These are phyloP conservation scores for Cottoperca gobio DNA, from an alignment of 2,797 vertebrate species.

Conservation along the genomic window DNA sequence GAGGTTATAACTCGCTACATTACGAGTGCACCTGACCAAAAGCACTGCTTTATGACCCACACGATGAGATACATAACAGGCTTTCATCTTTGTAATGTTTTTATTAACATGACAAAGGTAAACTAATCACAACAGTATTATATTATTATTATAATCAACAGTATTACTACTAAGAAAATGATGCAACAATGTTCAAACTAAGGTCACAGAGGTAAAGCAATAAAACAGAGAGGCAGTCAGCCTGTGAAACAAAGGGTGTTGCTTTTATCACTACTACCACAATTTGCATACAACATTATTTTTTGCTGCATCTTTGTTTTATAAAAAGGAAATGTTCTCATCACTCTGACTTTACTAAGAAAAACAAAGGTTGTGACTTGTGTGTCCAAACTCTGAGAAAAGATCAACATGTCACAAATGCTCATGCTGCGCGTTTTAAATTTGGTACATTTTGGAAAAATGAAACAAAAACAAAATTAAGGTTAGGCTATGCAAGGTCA, in stretches of 20 bases:
- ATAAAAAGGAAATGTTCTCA: slow-evolving; percentile 20
- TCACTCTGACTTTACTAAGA: neutral
- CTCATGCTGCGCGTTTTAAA: too few relatives aligned
- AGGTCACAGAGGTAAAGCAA: neutral
- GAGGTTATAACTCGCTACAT: slow-evolving; percentile 22
- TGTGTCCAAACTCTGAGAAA: neutral
- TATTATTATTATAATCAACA: too few relatives aligned
- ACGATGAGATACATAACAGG: neutral
- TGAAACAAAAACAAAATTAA: neutral
- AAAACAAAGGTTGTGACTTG: neutral
- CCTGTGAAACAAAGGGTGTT: neutral
- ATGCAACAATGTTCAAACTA: neutral
- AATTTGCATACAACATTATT: neutral
- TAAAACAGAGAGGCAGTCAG: neutral
- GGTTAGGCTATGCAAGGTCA: neutral
- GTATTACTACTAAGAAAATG: too few relatives aligned
- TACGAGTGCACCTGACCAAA: slow-evolving; percentile 14
- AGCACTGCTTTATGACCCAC: neutral
- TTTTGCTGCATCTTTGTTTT: neutral
- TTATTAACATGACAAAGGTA: neutral
- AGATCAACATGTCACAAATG: slow-evolving; percentile 10
- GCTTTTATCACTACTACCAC: neutral
- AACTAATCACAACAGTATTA: too few relatives aligned
- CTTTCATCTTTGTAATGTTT: neutral
- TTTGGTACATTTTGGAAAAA: neutral